Evolutionary conservation across 2,113 vertebrate genomes (phyloP).

Genomic region (Chionodraco myersi): DNA sequence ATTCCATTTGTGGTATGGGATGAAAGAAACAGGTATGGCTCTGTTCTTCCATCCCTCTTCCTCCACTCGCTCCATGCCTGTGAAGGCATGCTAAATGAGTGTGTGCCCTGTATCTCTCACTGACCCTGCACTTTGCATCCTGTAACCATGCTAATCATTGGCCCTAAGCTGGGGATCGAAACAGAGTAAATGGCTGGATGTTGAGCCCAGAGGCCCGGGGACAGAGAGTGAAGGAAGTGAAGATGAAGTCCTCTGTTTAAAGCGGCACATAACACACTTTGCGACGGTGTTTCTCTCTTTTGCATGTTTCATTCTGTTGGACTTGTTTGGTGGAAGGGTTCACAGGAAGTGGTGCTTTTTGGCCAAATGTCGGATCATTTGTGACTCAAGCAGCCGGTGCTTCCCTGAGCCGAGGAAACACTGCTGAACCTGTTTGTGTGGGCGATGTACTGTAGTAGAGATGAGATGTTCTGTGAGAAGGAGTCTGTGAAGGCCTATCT

Average conservation of each 20-base stretch:
- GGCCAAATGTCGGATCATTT: neutral
- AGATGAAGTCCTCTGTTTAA: conserved; percentile 56
- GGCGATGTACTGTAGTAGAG: neutral
- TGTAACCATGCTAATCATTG: conserved; percentile 75
- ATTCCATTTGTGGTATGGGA: conserved; percentile 27
- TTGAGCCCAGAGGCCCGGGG: conserved; percentile 54
- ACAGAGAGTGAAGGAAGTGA: conserved; percentile 25
- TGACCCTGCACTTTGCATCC: conserved; percentile 56
- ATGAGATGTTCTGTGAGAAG: neutral
- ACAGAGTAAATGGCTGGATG: conserved; percentile 73
- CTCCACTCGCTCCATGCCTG: conserved; percentile 19
- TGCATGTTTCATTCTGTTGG: conserved; percentile 27
- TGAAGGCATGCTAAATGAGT: conserved; percentile 73
- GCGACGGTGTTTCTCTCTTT: conserved; percentile 33
- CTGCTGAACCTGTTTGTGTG: neutral
- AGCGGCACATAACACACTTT: conserved; percentile 45
- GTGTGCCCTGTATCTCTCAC: conserved; percentile 68
- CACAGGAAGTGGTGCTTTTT: neutral
- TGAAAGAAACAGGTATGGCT: conserved; percentile 1
- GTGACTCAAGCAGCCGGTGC: neutral
- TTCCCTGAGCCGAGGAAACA: neutral
- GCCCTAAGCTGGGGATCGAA: conserved; percentile 75
- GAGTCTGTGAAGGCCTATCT: neutral
- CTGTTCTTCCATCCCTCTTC: neutral
- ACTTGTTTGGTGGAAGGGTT: neutral